Percentiles rank a stretch among this genome's conserved stretches.
Conservation (phyloP, 1,140 invertebrate genomes). For the Micrasema minimum region DNA sequence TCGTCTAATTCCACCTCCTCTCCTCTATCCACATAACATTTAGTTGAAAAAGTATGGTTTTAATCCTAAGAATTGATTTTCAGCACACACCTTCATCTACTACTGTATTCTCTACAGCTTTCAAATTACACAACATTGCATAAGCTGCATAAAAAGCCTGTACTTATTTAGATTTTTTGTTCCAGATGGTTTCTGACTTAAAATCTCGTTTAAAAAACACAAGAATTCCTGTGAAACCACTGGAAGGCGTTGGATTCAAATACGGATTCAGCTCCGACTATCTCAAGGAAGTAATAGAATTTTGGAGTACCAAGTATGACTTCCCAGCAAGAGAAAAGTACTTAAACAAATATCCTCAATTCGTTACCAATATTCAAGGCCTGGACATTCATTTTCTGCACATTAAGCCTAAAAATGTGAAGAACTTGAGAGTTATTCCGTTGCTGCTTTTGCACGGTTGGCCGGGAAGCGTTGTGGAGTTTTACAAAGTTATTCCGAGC, state of each 20-base stretch:
- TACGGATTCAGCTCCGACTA: conserved; percentile 69
- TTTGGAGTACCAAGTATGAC: conserved; percentile 78
- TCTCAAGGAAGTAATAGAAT: conserved; percentile 73
- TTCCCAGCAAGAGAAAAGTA: conserved; percentile 76
- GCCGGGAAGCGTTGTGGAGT: conserved; percentile 89
- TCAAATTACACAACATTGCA: neutral
- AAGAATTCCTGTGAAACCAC: conserved; percentile 67
- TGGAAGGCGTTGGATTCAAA: conserved; percentile 73
- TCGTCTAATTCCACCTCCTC: neutral
- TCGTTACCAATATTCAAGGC: conserved; percentile 76
- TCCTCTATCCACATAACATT: no score
- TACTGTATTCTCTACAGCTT: neutral
- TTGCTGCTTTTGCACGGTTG: conserved; percentile 87
- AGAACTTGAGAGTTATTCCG: conserved; percentile 68
- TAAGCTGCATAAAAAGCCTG: neutral
- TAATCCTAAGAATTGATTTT: no score
- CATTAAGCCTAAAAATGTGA: conserved; percentile 59
- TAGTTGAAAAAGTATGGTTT: no score
- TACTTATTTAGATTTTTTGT: conserved; percentile 18
- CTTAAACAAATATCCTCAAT: conserved; percentile 81
- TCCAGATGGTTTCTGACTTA: conserved; percentile 74
- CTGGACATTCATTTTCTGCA: conserved; percentile 63
- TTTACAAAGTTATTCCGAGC: conserved; percentile 81
- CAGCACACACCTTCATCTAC: neutral
- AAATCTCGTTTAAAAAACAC: conserved; percentile 70